These are phyloP conservation scores for Drusus annulatus DNA, from an alignment of 1,140 invertebrate species.

Conservation along the genomic window DNA sequence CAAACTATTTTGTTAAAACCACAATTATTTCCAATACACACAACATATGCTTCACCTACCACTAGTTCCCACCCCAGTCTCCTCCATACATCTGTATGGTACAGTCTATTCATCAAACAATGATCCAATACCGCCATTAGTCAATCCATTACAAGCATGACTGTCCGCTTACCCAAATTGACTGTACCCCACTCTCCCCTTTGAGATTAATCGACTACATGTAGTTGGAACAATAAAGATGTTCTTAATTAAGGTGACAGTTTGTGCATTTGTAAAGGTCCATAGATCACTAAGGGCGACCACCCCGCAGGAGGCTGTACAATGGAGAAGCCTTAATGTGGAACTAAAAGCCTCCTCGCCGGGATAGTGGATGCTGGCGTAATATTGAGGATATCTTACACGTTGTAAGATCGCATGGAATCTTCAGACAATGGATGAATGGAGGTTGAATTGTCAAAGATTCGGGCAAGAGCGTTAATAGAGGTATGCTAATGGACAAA, in stretches of 20 bases:
- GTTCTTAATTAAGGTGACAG: conserved; percentile 41
- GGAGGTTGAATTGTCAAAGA: conserved; percentile 25
- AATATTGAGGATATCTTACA: not conserved
- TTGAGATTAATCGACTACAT: conserved; percentile 34
- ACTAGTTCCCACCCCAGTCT: not conserved
- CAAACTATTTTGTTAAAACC: too few relatives aligned
- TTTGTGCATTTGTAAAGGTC: conserved; percentile 34
- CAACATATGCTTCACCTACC: too few relatives aligned
- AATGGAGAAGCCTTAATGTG: conserved; percentile 29
- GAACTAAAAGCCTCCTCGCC: conserved; percentile 27
- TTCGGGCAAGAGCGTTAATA: not conserved
- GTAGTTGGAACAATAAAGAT: conserved; percentile 25
- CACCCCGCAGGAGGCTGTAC: not conserved
- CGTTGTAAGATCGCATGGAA: conserved; percentile 14
- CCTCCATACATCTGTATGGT: not conserved
- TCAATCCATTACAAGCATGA: conserved; percentile 8
- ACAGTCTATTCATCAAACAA: conserved; percentile 9
- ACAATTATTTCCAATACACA: too few relatives aligned
- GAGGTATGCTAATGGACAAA: conserved; percentile 7
- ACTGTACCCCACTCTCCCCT: not conserved
- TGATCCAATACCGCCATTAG: conserved; percentile 24
- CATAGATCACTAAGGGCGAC: conserved; percentile 22
- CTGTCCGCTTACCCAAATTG: not conserved
- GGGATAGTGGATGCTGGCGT: too few relatives aligned
- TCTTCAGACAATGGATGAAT: conserved; percentile 34